phyloP scores from a whole-genome alignment of 35 echinoderm and acorn worm genomes.

The Heliocidaris tuberculata region DNA sequence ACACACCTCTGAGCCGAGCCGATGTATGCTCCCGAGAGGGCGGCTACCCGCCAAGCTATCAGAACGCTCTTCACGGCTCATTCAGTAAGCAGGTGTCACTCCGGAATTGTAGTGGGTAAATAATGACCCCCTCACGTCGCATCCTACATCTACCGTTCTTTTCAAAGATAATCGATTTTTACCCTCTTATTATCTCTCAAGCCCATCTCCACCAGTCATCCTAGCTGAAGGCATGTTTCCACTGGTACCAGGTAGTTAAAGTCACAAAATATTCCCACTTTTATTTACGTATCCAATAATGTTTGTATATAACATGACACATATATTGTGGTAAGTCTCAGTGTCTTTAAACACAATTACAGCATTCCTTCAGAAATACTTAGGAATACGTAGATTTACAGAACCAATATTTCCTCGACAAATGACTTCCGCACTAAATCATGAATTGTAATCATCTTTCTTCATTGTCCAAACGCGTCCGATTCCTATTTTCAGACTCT shows the following conservation, averaged over 20 bases:
- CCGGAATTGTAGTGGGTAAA: constrained; percentile 31
- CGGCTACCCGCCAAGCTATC: background rate
- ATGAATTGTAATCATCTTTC: too few relatives aligned
- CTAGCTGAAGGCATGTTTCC: background rate
- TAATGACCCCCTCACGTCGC: constrained; percentile 38
- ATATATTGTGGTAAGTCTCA: too few relatives aligned
- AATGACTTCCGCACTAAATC: too few relatives aligned
- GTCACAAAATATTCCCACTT: too few relatives aligned
- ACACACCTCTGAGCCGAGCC: background rate
- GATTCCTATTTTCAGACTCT: too few relatives aligned
- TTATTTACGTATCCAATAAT: too few relatives aligned
- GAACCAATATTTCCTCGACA: too few relatives aligned
- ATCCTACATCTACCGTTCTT: background rate
- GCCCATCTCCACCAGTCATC: background rate
- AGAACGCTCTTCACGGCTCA: background rate
- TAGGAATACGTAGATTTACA: too few relatives aligned
- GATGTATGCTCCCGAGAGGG: background rate
- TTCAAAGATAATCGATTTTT: constrained; percentile 31
- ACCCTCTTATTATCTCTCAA: constrained; percentile 3
- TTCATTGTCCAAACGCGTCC: too few relatives aligned
- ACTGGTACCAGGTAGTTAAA: background rate
- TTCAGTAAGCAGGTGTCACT: constrained; percentile 41
- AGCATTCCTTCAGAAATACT: too few relatives aligned
- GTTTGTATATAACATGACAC: too few relatives aligned
- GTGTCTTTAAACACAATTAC: too few relatives aligned